Conservation (phyloP, 2,888 invertebrate genomes). For the Lasioglossum figueresi region DNA sequence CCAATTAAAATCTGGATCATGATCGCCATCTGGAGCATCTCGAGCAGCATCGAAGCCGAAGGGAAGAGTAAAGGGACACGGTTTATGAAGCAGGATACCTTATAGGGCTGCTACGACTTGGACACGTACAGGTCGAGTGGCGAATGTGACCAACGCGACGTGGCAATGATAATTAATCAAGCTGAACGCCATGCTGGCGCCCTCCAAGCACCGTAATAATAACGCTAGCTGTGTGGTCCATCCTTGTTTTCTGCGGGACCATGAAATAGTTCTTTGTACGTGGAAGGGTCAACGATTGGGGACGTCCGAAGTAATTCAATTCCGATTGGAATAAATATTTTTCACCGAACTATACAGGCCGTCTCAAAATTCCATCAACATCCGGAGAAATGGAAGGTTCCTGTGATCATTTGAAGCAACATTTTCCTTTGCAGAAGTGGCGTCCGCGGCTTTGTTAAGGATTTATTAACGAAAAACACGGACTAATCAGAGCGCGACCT, state of each 20-base stretch:
- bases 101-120: conserved; percentile 69
- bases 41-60: background rate
- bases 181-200: conserved; percentile 72
- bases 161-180: conserved; percentile 79
- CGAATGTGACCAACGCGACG: conserved; percentile 62
- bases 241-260: conserved; percentile 61
- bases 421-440: too few relatives aligned
- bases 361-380: too few relatives aligned
- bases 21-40: background rate
- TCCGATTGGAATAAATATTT: too few relatives aligned
- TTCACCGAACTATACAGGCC: too few relatives aligned
- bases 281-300: background rate
- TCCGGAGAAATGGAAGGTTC: too few relatives aligned
- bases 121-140: conserved; percentile 58
- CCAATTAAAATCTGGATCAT: background rate
- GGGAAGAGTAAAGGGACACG: conserved; percentile 38
- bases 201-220: conserved; percentile 74
- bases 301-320: background rate
- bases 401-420: too few relatives aligned
- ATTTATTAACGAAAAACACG: too few relatives aligned
- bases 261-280: conserved; percentile 62
- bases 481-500: too few relatives aligned
- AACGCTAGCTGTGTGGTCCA: conserved; percentile 76
- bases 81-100: conserved; percentile 67
- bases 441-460: too few relatives aligned